Evolutionary conservation across 2,888 invertebrate genomes (phyloP).

Genomic region (Scaeva pyrastri): DNA sequence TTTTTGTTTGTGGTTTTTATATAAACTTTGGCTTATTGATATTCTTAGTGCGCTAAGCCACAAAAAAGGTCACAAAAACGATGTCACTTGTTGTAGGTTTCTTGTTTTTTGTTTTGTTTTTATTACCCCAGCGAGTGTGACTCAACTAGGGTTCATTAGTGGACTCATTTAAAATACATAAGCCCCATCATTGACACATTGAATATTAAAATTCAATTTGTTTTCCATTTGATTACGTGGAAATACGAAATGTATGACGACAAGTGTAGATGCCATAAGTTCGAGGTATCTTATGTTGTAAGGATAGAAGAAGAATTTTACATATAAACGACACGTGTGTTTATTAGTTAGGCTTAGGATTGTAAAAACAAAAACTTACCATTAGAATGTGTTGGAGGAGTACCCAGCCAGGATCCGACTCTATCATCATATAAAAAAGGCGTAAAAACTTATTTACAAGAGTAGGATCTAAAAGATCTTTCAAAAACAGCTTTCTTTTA

Average conservation of each 20-base stretch:
- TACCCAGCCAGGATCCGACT: too few relatives aligned
- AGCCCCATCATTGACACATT: constrained; percentile 54
- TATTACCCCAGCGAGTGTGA: constrained; percentile 53
- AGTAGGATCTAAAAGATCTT: too few relatives aligned
- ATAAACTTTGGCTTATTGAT: constrained; percentile 42
- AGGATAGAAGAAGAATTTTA: background rate
- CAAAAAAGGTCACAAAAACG: constrained; percentile 16
- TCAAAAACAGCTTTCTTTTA: too few relatives aligned
- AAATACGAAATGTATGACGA: background rate
- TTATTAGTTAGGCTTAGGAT: background rate
- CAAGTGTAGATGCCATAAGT: background rate
- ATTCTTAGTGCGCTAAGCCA: constrained; percentile 40
- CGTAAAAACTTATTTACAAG: too few relatives aligned
- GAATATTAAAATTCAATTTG: constrained; percentile 73
- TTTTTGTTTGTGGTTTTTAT: background rate
- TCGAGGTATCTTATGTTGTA: background rate
- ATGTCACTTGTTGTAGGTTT: constrained; percentile 15
- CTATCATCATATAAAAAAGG: too few relatives aligned
- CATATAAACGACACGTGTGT: background rate
- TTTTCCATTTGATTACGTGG: constrained; percentile 31
- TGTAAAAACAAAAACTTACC: too few relatives aligned
- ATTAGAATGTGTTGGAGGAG: too few relatives aligned
- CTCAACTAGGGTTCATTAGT: constrained; percentile 43
- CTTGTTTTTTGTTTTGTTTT: constrained; percentile 40
- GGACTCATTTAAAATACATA: constrained; percentile 64